Conservation (phyloP, 2,797 vertebrate genomes). For the Rhinatrema bivittatum region DNA sequence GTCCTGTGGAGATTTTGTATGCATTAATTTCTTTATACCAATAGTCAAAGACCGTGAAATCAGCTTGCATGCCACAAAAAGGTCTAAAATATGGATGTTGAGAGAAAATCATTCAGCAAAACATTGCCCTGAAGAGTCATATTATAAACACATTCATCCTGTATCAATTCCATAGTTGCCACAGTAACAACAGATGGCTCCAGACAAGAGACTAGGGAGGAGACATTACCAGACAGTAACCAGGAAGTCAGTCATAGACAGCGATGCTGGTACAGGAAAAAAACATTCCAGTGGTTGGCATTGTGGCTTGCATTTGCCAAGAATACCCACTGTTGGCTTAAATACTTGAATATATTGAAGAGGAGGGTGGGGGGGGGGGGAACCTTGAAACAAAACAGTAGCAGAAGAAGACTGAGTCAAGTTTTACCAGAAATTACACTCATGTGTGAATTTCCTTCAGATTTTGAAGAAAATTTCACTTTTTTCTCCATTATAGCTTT, state of each 20-base stretch:
- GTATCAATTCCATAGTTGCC: slow-evolving; percentile 25
- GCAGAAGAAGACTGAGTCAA: slow-evolving; percentile 28
- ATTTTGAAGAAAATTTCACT: no score
- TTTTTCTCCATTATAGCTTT: no score
- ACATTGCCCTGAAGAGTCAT: slow-evolving; percentile 12
- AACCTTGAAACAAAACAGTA: no score
- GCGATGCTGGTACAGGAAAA: slow-evolving; percentile 39
- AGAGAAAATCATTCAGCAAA: slow-evolving; percentile 8
- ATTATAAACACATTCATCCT: slow-evolving; percentile 26
- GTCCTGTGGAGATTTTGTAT: not conserved
- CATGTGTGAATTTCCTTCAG: slow-evolving; percentile 23
- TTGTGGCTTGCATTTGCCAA: slow-evolving; percentile 45
- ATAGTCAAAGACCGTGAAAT: not conserved
- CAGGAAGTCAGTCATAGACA: slow-evolving; percentile 39
- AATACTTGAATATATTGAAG: slow-evolving; percentile 37
- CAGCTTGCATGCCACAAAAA: not conserved
- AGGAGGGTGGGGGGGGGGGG: slow-evolving; percentile 25
- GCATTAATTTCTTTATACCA: not conserved
- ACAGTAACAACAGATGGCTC: slow-evolving; percentile 15
- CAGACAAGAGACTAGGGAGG: slow-evolving; percentile 19
- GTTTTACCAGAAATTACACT: slow-evolving; percentile 23
- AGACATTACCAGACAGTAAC: slow-evolving; percentile 24
- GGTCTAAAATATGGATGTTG: not conserved
- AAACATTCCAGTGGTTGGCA: slow-evolving; percentile 62
- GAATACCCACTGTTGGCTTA: slow-evolving; percentile 41